Conservation (phyloP, 2,888 invertebrate genomes). For the Chelonus formosanus region DNA sequence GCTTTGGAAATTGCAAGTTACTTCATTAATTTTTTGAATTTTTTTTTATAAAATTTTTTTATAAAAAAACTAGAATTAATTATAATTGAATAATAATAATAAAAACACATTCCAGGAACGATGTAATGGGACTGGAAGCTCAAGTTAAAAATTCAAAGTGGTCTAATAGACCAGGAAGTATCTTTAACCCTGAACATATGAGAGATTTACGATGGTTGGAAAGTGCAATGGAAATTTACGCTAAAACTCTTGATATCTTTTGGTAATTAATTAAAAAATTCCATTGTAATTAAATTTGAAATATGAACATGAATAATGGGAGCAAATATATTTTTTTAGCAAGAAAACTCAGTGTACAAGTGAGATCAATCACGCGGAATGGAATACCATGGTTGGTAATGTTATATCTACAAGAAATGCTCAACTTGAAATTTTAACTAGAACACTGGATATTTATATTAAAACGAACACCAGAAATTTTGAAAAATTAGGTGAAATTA, state of each 20-base stretch:
- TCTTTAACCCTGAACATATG: conserved; percentile 53
- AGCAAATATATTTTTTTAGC: conserved; percentile 37
- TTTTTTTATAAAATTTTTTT: too few species aligned
- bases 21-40: too few species aligned
- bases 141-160: conserved; percentile 55
- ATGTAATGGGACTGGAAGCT: conserved; percentile 48
- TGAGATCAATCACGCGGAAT: conserved; percentile 52
- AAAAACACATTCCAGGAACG: conserved; percentile 45
- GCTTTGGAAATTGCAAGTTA: too few species aligned
- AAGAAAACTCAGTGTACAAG: conserved; percentile 57
- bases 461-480: conserved; percentile 45
- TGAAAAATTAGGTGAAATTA: conserved; percentile 47
- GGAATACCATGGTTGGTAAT: conserved; percentile 55
- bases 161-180: conserved; percentile 45
- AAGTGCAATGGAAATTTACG: conserved; percentile 52
- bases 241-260: conserved; percentile 51
- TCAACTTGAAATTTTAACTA: conserved; percentile 41
- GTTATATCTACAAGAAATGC: conserved; percentile 44
- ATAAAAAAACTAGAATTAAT: neutral
- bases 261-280: conserved; percentile 46
- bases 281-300: too few species aligned
- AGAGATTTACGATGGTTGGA: conserved; percentile 57
- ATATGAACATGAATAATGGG: too few species aligned
- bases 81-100: neutral
- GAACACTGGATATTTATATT: conserved; percentile 47